Percentiles rank a stretch among this genome's conserved stretches.
Conservation (phyloP, 2,113 vertebrate species). For the Arvicanthis niloticus region DNA sequence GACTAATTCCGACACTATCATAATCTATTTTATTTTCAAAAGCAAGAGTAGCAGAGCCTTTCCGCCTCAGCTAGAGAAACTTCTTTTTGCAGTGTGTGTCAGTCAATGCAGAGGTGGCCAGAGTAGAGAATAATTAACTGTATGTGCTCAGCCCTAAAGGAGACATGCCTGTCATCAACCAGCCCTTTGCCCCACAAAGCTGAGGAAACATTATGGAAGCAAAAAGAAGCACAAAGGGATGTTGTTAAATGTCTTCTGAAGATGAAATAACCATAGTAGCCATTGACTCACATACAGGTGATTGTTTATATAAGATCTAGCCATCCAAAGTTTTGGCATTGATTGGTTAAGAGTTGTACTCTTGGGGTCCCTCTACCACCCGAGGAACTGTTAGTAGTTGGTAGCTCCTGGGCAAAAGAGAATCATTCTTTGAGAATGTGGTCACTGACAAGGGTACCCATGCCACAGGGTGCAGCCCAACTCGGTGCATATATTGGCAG, state of each 20-base stretch:
- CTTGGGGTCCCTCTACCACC: background rate
- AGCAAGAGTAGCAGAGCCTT: background rate
- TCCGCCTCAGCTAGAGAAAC: background rate
- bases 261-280: background rate
- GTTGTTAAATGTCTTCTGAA: background rate
- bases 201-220: background rate
- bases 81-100: background rate
- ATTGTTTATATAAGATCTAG: background rate
- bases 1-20: background rate
- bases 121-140: background rate
- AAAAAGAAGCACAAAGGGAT: background rate
- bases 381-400: background rate
- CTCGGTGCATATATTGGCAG: too few relatives aligned
- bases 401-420: background rate
- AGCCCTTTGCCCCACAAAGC: too few relatives aligned
- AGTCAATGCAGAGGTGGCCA: background rate
- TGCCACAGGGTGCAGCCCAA: background rate
- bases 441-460: background rate
- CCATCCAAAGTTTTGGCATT: background rate
- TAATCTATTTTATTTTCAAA: slow-evolving; percentile 14
- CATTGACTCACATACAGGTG: background rate
- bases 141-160: background rate
- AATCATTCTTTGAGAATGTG: background rate
- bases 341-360: background rate
- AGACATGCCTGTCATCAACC: background rate